Evolutionary conservation across 1,140 invertebrate species (phyloP).

Genomic region (Cataglyphis hispanica): DNA sequence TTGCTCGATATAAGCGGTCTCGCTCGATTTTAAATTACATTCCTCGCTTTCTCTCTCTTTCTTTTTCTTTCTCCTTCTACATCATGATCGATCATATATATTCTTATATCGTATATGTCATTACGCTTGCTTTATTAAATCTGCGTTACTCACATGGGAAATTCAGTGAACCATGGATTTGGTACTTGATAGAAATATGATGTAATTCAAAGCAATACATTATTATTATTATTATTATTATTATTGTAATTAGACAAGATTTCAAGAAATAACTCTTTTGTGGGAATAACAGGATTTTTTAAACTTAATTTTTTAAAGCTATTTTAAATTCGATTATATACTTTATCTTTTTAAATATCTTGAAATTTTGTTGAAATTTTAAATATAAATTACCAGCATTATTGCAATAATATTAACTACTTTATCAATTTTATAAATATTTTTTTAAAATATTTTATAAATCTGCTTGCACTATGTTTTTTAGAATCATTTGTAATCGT

Average conservation of each 20-base stretch:
- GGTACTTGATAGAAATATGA: neutral
- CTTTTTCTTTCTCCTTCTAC: slow-evolving; percentile 1
- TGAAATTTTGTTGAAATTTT: neutral
- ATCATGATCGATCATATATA: slow-evolving; percentile 23
- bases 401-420: neutral
- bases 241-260: neutral
- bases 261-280: neutral
- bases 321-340: neutral
- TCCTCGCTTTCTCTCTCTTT: neutral
- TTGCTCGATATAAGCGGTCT: slow-evolving; percentile 42
- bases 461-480: neutral
- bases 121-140: slow-evolving; percentile 24
- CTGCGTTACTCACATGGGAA: neutral
- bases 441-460: no score
- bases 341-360: neutral
- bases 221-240: neutral
- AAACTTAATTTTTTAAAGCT: neutral
- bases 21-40: slow-evolving; percentile 49
- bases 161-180: slow-evolving; percentile 30
- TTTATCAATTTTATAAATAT: neutral
- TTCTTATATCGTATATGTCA: slow-evolving; percentile 46
- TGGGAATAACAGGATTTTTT: neutral
- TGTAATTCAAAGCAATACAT: neutral
- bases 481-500: no score
- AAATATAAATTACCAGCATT: neutral